Conservation (phyloP, 2,888 invertebrate genomes). For the Cataglyphis cursor region DNA sequence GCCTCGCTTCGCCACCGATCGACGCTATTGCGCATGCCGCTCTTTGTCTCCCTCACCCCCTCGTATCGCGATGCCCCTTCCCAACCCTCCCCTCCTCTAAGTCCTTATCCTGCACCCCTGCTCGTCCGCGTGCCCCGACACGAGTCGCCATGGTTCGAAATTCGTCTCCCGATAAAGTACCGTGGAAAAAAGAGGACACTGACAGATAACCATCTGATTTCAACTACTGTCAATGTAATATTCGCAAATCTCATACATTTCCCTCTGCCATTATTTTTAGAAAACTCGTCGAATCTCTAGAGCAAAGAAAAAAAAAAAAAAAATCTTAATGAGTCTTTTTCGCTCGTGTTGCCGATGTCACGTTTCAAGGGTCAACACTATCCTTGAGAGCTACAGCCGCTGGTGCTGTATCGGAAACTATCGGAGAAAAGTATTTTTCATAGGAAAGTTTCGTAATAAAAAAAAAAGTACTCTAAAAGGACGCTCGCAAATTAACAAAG, state of each 20-base stretch:
- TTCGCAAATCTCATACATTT: background rate
- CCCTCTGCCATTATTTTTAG: background rate
- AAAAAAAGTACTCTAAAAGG: constrained; percentile 29
- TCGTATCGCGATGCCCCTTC: constrained; percentile 12
- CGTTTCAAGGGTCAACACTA: constrained; percentile 12
- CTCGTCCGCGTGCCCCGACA: constrained; percentile 23
- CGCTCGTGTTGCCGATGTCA: constrained; percentile 11
- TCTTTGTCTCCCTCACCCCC: constrained; percentile 47
- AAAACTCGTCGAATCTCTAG: background rate
- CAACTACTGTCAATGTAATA: background rate
- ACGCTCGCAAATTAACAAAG: constrained; percentile 37
- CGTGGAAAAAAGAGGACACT: background rate
- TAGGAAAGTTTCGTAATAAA: constrained; percentile 35
- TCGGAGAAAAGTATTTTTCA: constrained; percentile 28
- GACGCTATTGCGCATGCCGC: constrained; percentile 47
- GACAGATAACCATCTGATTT: constrained; percentile 11
- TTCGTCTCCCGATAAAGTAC: background rate
- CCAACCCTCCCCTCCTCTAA: background rate
- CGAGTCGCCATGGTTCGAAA: constrained; percentile 25
- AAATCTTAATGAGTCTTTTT: constrained; percentile 34
- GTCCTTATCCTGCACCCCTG: constrained; percentile 29
- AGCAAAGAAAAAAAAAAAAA: constrained; percentile 7
- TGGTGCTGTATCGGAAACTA: constrained; percentile 26
- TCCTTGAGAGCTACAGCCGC: background rate
- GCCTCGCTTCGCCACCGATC: constrained; percentile 53